Conservation (phyloP, 2,888 invertebrate species). For the Coecobrya sp. region DNA sequence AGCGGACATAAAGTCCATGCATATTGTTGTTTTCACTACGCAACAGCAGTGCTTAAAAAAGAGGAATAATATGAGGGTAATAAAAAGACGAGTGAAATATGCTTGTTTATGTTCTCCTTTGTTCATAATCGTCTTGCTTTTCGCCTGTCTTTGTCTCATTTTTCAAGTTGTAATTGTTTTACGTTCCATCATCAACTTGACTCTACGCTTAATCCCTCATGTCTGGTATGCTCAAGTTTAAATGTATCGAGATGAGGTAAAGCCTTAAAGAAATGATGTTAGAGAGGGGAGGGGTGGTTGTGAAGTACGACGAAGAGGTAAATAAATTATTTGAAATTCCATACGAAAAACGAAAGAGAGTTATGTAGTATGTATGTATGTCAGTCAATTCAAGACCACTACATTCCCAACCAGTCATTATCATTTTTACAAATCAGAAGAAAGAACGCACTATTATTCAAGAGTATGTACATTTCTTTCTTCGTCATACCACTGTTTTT, state of each 20-base stretch:
- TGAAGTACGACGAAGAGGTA: slow-evolving; percentile 11
- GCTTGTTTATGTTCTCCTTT: not conserved
- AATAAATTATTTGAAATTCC: slow-evolving; percentile 50
- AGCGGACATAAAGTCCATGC: not conserved
- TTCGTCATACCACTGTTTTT: not conserved
- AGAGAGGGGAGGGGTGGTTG: not conserved
- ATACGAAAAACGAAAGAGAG: not conserved
- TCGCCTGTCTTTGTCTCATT: slow-evolving; percentile 29
- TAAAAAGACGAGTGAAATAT: slow-evolving; percentile 39
- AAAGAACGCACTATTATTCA: not conserved
- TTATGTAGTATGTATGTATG: too few species aligned
- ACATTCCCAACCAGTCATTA: slow-evolving; percentile 25
- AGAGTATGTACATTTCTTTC: not conserved
- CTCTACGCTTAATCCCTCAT: not conserved
- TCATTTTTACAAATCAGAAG: slow-evolving; percentile 26
- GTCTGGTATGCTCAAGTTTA: not conserved
- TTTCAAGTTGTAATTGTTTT: slow-evolving; percentile 51
- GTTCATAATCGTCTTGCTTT: not conserved
- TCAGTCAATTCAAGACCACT: slow-evolving; percentile 26
- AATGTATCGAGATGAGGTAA: not conserved
- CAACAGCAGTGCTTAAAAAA: not conserved
- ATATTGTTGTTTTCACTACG: not conserved
- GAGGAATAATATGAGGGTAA: not conserved
- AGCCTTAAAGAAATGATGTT: not conserved
- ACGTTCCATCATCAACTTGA: slow-evolving; percentile 28